phyloP scores from a whole-genome alignment of 2,113 vertebrate species.

The Cyphomyrus discorhynchus region DNA sequence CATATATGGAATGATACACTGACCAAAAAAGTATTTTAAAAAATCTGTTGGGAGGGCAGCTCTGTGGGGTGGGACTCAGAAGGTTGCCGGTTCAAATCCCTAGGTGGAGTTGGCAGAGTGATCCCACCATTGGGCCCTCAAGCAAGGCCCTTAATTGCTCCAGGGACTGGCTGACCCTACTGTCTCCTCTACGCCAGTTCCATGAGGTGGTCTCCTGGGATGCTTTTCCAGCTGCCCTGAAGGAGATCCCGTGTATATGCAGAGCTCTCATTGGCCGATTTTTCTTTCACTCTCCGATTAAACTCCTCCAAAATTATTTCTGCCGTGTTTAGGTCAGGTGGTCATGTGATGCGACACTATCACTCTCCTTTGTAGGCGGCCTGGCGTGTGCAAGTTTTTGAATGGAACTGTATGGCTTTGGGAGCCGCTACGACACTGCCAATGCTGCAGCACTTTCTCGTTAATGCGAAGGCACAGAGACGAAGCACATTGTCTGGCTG shows the following conservation, averaged over 20 bases:
- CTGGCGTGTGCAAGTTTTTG: not conserved
- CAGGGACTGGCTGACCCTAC: not conserved
- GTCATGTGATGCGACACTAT: not conserved
- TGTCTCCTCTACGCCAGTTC: not conserved
- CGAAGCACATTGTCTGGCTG: not conserved
- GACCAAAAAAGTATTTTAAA: not conserved
- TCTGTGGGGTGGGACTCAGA: not conserved
- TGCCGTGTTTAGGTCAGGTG: not conserved
- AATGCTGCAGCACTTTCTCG: not conserved
- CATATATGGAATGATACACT: not conserved
- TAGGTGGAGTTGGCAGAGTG: not conserved
- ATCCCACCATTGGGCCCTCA: too few species aligned
- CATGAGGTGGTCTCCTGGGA: not conserved
- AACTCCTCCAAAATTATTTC: not conserved
- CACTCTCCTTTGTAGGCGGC: not conserved
- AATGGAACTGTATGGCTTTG: not conserved
- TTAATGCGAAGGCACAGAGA: not conserved
- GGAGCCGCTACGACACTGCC: not conserved
- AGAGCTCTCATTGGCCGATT: not conserved
- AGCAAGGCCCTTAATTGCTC: not conserved
- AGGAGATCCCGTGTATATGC: not conserved
- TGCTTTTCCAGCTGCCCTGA: not conserved
- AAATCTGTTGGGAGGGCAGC: not conserved
- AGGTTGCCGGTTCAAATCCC: not conserved
- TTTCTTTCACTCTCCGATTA: not conserved